Evolutionary conservation across 2,888 invertebrate species (phyloP), one percentile per base, ranked within the genome.

Genomic region (Eupithecia inturbata): DNA sequence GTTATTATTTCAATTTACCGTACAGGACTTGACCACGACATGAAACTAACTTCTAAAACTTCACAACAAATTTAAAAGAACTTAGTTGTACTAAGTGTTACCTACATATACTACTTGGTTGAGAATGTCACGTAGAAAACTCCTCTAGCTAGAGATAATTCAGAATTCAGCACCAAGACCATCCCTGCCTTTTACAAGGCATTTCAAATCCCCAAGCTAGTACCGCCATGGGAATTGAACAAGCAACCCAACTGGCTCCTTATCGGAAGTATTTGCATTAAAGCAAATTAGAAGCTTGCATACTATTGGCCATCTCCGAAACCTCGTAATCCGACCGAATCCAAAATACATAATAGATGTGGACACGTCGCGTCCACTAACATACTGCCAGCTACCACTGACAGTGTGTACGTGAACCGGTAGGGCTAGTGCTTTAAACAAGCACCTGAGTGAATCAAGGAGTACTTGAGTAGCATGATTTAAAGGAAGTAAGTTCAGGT

Each of bases 221-320:
- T 53, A 41, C n/a, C n/a, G 19, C 63, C 36, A 22, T 36, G 63
- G 36, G 36, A 64, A 6, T 39, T 39, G 22, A 64, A 64, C 64
- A 39, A 10, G 36, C 22, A 1, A 60, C 60, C 16, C 16, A 60
- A 28, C 28, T 53, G 22, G 22, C 22, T 28, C 31, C 62, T 62
- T 2, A 63, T 3, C 64, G 64, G 39, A n/a, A 63, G n/a, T 63
- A 19, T 63, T 64, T 39, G 36, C 36, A 64, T 36, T 36, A 64
- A 64, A 64, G 64, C 36, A 64, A 64, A 64, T 64, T 26, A 64
- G 64, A 36, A 64, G 22, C 64, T 33, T 64, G 39, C 64, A 64
- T 64, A 64, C 22, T 22, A 22, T 22, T 22, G 39, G 36, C 64
- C 36, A 39, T 64, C 64, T 64, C 39, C 64, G 64, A 64, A 64